Percentiles rank a stretch among this genome's conserved stretches.
Conservation (phyloP, 2,113 vertebrate genomes). For the Herpetotheres cachinnans region DNA sequence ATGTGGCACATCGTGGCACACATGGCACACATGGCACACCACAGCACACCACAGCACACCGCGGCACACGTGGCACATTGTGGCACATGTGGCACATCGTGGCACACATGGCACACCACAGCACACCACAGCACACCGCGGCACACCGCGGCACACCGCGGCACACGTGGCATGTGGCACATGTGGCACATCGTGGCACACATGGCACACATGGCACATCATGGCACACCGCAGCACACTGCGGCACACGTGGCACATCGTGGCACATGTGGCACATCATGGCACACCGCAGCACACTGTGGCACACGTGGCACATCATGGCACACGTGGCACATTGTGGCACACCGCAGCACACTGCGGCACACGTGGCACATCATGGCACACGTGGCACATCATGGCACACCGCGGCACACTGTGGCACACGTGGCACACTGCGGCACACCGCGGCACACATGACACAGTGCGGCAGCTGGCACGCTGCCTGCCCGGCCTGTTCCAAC, state of each 20-base stretch:
- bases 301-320: background rate
- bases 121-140: background rate
- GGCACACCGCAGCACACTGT: background rate
- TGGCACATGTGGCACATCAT: background rate
- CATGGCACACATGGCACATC: background rate
- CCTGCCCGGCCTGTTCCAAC: background rate
- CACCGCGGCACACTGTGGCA: no score
- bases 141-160: no score
- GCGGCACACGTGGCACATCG: background rate
- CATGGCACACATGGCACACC: background rate
- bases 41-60: background rate
- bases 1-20: background rate
- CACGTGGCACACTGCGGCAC: background rate
- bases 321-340: background rate
- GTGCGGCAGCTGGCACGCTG: rapidly evolving
- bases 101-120: no score
- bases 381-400: background rate
- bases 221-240: background rate
- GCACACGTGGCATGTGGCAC: no score
- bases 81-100: background rate
- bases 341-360: background rate
- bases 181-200: no score
- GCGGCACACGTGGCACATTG: background rate
- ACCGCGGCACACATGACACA: no score
- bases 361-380: background rate